Conservation (phyloP, 2,888 invertebrate species). For the Ornithoptera alexandrae region DNA sequence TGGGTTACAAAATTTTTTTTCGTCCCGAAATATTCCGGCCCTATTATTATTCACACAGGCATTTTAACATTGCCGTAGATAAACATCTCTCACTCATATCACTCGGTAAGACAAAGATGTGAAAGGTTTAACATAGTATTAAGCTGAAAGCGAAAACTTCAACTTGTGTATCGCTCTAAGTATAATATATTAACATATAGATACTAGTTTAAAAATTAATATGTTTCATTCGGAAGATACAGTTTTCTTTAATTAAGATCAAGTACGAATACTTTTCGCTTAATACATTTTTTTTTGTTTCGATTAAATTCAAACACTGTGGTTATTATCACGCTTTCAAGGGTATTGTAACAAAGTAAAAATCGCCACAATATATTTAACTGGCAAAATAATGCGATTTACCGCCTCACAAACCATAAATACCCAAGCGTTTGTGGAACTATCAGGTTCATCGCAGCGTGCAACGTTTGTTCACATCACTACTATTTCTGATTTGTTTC, state of each 20-base stretch:
- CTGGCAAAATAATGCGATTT: conserved; percentile 65
- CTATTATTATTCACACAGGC: conserved; percentile 28
- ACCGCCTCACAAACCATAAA: conserved; percentile 43
- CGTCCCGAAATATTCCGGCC: conserved; percentile 22
- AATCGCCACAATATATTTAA: conserved; percentile 40
- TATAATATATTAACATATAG: not conserved
- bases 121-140: conserved; percentile 4
- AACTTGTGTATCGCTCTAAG: too few species aligned
- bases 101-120: conserved; percentile 12
- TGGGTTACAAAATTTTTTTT: conserved; percentile 40
- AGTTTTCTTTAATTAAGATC: not conserved
- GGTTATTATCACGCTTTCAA: conserved; percentile 6
- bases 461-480: conserved; percentile 24
- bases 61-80: conserved; percentile 22
- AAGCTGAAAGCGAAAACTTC: not conserved
- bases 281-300: not conserved
- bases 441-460: conserved; percentile 37
- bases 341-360: conserved; percentile 29
- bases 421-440: conserved; percentile 37
- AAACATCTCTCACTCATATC: conserved; percentile 13
- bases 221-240: not conserved
- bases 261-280: too few species aligned
- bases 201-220: not conserved
- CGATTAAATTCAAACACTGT: not conserved
- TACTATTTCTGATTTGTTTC: conserved; percentile 31